Percentiles rank a stretch among this genome's conserved stretches.
These are phyloP conservation scores for Psittacula derbiana DNA, from an alignment of 2,797 vertebrate genomes.

Conservation along the genomic window DNA sequence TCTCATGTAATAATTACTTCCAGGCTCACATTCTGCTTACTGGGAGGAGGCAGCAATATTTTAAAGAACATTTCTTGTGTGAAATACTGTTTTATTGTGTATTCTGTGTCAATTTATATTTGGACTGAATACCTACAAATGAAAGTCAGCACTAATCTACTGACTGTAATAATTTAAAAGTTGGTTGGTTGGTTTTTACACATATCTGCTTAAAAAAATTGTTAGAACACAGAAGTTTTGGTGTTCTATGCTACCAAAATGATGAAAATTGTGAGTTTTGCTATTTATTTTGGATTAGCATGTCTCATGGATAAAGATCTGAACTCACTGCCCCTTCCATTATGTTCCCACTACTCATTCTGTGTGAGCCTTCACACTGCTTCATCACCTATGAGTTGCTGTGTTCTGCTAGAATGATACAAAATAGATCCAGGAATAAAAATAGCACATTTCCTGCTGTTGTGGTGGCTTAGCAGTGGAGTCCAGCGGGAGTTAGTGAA, in stretches of 20 bases:
- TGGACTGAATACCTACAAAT: neutral
- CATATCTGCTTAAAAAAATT: neutral
- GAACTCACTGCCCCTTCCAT: neutral
- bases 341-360: neutral
- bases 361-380: neutral
- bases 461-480: neutral
- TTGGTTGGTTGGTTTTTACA: neutral
- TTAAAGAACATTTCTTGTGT: neutral
- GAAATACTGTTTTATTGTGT: neutral
- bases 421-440: neutral
- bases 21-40: neutral
- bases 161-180: neutral
- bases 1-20: neutral
- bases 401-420: neutral
- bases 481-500: neutral
- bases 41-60: neutral
- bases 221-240: neutral
- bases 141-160: neutral
- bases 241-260: neutral
- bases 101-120: neutral
- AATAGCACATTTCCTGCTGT: neutral
- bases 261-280: neutral
- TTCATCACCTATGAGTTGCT: neutral
- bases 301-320: neutral
- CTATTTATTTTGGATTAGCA: neutral